A percentile compares a stretch with the other conserved stretches of the same genome.
phyloP scores from a whole-genome alignment of 1,140 invertebrate genomes.

The Pseudomyrmex cubaensis region DNA sequence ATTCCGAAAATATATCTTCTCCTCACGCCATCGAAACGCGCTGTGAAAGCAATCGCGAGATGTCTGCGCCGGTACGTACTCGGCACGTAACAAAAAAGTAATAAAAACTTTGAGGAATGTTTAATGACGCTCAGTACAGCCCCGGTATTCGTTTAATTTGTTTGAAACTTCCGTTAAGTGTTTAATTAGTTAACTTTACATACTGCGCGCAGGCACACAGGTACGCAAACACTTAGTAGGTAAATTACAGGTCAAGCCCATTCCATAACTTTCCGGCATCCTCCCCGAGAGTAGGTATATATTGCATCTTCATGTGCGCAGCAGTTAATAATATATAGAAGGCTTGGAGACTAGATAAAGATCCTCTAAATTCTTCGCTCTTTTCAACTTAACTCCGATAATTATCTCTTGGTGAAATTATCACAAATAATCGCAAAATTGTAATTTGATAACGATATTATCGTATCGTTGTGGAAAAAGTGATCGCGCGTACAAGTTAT shows the following conservation, averaged over 20 bases:
- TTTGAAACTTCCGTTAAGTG: constrained; percentile 79
- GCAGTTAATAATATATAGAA: constrained; percentile 69
- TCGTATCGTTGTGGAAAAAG: no score
- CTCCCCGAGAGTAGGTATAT: constrained; percentile 68
- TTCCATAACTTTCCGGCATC: constrained; percentile 80
- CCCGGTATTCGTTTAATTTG: constrained; percentile 79
- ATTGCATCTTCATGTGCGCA: constrained; percentile 70
- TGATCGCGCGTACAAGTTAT: not conserved
- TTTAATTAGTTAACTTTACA: constrained; percentile 83
- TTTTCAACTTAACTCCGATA: not conserved
- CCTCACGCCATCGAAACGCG: not conserved
- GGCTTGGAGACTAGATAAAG: constrained; percentile 36
- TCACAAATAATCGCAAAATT: not conserved
- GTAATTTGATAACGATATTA: no score
- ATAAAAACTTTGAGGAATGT: constrained; percentile 74
- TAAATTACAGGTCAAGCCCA: constrained; percentile 79
- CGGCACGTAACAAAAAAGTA: constrained; percentile 44
- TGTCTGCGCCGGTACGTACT: constrained; percentile 18
- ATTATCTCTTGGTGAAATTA: not conserved
- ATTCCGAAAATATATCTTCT: constrained; percentile 35
- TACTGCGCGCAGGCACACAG: constrained; percentile 61
- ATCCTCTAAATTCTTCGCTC: constrained; percentile 61
- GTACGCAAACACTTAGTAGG: constrained; percentile 81
- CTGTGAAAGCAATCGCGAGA: constrained; percentile 38
- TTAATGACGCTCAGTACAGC: constrained; percentile 67